A percentile compares a stretch with the other conserved stretches of the same genome.
phyloP scores from a whole-genome alignment of 2,888 invertebrate species.

The Halocaridina rubra region DNA sequence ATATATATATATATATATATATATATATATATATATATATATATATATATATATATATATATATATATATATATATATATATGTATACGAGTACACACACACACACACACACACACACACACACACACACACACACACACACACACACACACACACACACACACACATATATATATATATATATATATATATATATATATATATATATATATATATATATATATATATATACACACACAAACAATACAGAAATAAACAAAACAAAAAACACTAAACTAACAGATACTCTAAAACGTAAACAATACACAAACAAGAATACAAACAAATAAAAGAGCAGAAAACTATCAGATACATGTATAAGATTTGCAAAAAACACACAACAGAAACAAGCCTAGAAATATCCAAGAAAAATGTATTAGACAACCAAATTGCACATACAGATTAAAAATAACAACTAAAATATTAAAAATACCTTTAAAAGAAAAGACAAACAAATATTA shows the following conservation, averaged over 20 bases:
- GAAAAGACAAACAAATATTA: too few species aligned
- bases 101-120: not conserved
- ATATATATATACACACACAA: slow-evolving; percentile 8
- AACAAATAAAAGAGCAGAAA: not conserved
- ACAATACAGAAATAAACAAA: not conserved
- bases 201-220: slow-evolving; percentile 30
- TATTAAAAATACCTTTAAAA: too few species aligned
- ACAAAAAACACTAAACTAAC: not conserved
- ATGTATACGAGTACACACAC: too few species aligned
- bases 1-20: slow-evolving; percentile 21
- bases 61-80: not conserved
- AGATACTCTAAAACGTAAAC: not conserved
- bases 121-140: not conserved
- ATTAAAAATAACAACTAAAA: too few species aligned
- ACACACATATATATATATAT: not conserved
- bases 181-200: slow-evolving; percentile 27
- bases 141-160: not conserved
- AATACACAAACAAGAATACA: not conserved
- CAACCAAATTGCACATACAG: too few species aligned
- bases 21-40: slow-evolving; percentile 18
- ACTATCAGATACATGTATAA: not conserved
- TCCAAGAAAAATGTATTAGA: not conserved
- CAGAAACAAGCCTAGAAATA: too few species aligned
- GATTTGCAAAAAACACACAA: too few species aligned
- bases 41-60: slow-evolving; percentile 7